These are phyloP conservation scores for Spilogale gracilis DNA, from an alignment of 2,113 vertebrate species.

Conservation along the genomic window DNA sequence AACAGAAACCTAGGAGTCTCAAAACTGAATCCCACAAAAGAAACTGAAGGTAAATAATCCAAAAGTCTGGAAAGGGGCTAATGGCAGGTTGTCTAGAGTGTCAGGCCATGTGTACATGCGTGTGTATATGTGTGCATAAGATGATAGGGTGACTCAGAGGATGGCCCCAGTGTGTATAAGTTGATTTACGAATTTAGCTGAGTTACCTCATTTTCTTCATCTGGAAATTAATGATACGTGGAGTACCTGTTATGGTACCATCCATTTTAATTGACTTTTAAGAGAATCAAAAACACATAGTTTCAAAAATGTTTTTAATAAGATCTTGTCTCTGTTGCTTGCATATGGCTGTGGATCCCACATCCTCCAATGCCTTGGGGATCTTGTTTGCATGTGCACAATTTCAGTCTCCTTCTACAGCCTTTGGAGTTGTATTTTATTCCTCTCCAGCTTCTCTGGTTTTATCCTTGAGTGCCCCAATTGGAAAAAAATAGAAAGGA, in stretches of 20 bases:
- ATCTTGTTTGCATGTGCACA: neutral
- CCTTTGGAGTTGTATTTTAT: slow-evolving; percentile 24
- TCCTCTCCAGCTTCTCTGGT: neutral
- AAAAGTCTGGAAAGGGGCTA: neutral
- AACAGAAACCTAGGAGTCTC: neutral
- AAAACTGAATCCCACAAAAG: neutral
- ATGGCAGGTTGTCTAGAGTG: neutral
- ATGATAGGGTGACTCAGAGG: neutral
- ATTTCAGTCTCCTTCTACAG: neutral
- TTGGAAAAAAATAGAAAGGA: neutral
- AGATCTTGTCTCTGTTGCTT: neutral
- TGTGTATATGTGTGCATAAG: neutral
- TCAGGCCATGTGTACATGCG: neutral
- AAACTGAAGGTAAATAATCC: neutral
- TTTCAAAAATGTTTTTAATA: neutral
- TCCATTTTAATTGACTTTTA: neutral
- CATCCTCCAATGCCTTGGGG: neutral
- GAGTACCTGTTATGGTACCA: neutral
- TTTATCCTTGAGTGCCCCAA: neutral
- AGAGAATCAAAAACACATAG: neutral
- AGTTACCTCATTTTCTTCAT: neutral
- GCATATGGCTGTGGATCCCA: neutral
- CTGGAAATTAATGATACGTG: neutral
- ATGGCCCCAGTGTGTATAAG: neutral
- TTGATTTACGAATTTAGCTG: neutral